phyloP scores from a whole-genome alignment of 2,113 vertebrate genomes.

The Saguinus midas region DNA sequence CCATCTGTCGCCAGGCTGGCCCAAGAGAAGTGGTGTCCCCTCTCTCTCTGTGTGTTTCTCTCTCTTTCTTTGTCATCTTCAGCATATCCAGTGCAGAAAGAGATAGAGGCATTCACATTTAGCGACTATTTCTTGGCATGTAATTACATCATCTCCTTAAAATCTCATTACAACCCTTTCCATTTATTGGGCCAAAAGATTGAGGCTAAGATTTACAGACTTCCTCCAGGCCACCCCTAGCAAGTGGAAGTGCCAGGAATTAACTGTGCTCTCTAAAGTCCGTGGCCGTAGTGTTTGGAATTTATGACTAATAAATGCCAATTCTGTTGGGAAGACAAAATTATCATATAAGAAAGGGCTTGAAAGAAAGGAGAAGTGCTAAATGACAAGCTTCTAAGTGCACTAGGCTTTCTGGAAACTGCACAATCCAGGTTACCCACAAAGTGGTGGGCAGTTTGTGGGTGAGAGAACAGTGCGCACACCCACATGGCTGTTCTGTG shows the following conservation, averaged over 20 bases:
- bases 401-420: background rate
- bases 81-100: background rate
- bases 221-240: background rate
- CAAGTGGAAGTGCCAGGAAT: background rate
- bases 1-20: background rate
- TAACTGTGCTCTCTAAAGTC: background rate
- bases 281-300: background rate
- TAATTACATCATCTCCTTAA: conserved; percentile 2
- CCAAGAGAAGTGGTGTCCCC: background rate
- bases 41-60: fast-evolving
- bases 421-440: background rate
- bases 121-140: background rate
- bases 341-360: background rate
- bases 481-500: background rate
- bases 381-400: background rate
- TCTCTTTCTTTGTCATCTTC: background rate
- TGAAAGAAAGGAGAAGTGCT: background rate
- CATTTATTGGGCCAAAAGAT: background rate
- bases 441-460: background rate
- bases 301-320: background rate
- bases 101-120: background rate
- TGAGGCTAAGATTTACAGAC: background rate
- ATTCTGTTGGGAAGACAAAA: background rate
- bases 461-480: background rate
- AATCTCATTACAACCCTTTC: background rate